Evolutionary conservation across 2,113 vertebrate species (phyloP), one percentile per base, ranked within the genome.

Genomic region (Chauna torquata): DNA sequence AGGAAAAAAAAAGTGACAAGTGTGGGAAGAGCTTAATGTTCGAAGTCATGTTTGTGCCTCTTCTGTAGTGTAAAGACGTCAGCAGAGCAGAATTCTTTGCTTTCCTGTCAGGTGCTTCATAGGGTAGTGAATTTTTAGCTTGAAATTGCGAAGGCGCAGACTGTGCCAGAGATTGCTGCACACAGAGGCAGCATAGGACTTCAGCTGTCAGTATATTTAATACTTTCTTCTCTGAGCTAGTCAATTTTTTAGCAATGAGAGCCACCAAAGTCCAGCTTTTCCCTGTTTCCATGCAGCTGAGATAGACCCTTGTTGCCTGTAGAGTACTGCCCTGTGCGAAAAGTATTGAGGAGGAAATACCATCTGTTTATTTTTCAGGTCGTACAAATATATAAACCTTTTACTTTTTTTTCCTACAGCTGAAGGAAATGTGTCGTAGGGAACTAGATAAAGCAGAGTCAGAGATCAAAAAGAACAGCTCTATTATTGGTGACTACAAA

Each of bases 401-500:
- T 76, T 62, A 3, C 52, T 87, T 47, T 36, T 42, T 49, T 58
- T 47, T n/a, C 38, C 18, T 68, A 6, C 98, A 99, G 99, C 97
- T 99, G 93, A 99, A 99, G 96, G 99, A 99, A 98, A 99, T 99
- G 99, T 99, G 99, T 95, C 98, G 99, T 34, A 98, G 99, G 94
- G 99, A 99, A 77, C 98, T 99, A 1, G 99, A 99, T 95, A 99
- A 99, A 85, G 99, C 99, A 8, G 99, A 99, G 97, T 99, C 98
- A 1, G 99, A 99, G 97, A 99, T 99, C 80, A 99, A 98, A 97
- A 99, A 99, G 98, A 99, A 99, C 84, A 99, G 99, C 80, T 99
- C 99, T 44, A 99, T 99, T 96, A 99, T 99, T 66, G 99, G 99
- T 55, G 99, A 99, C 98, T 99, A 99, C 96, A 99, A 99, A 96